Evolutionary conservation across 1,140 invertebrate species (phyloP), one percentile per base, ranked within the genome.

Genomic region (Drosophila malerkotliana): DNA sequence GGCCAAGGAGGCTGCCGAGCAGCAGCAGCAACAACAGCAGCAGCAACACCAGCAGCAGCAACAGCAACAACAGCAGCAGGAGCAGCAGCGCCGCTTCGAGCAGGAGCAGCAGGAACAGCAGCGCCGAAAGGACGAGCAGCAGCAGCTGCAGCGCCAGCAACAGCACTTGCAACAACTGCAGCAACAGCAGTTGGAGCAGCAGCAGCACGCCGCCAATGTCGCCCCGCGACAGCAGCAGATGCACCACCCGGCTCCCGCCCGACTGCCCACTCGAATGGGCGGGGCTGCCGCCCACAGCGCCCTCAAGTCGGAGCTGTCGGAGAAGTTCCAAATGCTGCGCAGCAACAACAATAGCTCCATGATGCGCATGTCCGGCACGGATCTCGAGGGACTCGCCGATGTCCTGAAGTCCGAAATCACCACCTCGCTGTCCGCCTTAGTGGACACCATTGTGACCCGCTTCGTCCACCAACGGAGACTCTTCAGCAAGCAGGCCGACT

Each of bases 361-460:
- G 49, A 94, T 94, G 57, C 93, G 95, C 30, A 94, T 95, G 69
- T 95, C 94, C 0, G 95, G 94, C 24, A 93, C 95, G 12, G 97
- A 98, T 88, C 93, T 98, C 1, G 97, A 98, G 92, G 95, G 96
- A 51, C 93, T 98, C 45, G 96, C 97, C 5, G 97, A 98, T 77
- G 95, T 96, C 47, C 93, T 98, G 1, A 98, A 98, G 92, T 95
- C 95, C 37, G 97, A 98, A 93, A 96, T 98, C 61, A 96, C 96
- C 12, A 94, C 96, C 55, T 97, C 96, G 4, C 91, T 98, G 45
- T 94, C 95, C 4, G 96, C 95, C 62, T 93, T 98, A n/a, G 97
- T 98, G 64, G 98, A 98, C 92, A 96, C 95, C 8, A 96, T 98
- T 54, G 94, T 98, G 47, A 95, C 95, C 12, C 94, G 96, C 71